phyloP scores from a whole-genome alignment of 2,113 vertebrate genomes.

The Cyanoliseus patagonus region DNA sequence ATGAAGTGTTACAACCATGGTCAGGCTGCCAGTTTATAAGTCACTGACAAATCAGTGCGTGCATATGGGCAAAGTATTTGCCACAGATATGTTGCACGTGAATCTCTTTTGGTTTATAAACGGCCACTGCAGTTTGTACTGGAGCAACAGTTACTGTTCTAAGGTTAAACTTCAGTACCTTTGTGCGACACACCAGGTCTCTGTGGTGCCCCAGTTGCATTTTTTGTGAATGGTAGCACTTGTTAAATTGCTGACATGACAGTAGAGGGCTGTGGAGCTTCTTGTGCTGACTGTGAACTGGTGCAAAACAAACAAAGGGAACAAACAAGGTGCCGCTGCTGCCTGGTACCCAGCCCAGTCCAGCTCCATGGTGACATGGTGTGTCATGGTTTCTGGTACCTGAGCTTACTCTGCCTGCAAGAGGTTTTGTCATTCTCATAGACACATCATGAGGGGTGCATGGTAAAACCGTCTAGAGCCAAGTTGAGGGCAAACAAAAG shows the following conservation, averaged over 20 bases:
- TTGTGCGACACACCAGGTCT: not conserved
- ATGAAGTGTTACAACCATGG: not conserved
- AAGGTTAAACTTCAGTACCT: not conserved
- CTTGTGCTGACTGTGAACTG: not conserved
- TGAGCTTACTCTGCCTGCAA: not conserved
- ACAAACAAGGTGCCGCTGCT: not conserved
- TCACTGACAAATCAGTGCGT: not conserved
- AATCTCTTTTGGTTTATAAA: not conserved
- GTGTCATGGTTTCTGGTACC: not conserved
- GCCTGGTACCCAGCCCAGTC: not conserved
- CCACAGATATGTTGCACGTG: not conserved
- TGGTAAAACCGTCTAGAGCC: not conserved
- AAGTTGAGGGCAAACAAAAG: not conserved
- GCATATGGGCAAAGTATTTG: not conserved
- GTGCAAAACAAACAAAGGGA: not conserved
- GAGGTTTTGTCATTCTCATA: not conserved
- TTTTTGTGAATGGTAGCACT: not conserved
- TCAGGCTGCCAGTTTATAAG: not conserved
- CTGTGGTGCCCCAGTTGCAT: not conserved
- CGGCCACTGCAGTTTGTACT: not conserved
- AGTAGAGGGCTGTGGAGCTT: not conserved
- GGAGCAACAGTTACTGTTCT: not conserved
- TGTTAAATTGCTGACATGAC: fast-evolving
- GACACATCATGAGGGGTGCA: not conserved
- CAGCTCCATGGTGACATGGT: not conserved